phyloP scores from a whole-genome alignment of 2,113 vertebrate species.

The Dermatemys mawii region DNA sequence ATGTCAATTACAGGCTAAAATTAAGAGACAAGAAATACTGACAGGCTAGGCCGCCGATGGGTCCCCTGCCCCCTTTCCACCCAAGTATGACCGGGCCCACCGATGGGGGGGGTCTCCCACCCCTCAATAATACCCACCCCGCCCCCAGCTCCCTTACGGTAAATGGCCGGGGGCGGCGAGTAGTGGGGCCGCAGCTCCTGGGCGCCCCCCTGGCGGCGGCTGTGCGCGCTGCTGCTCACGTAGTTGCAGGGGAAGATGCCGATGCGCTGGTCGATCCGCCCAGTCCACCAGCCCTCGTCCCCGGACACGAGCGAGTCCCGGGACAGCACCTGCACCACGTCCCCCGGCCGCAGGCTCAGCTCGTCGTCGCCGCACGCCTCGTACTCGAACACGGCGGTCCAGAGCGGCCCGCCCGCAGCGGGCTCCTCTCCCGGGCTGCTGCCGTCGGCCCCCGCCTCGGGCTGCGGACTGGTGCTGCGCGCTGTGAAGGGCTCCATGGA shows the following conservation, averaged over 20 bases:
- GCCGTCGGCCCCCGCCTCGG: conserved; percentile 30
- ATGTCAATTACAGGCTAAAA: background rate
- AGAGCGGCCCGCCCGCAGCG: conserved; percentile 69
- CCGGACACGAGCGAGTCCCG: conserved; percentile 95
- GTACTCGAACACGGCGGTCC: conserved; percentile 98
- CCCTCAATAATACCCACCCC: background rate
- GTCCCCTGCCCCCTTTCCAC: too few relatives aligned
- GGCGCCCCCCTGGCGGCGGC: conserved; percentile 70
- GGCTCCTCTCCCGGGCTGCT: conserved; percentile 8
- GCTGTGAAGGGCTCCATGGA: conserved; percentile 82
- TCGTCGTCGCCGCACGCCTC: conserved; percentile 95
- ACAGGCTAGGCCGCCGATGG: too few relatives aligned
- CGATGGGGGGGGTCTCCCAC: background rate
- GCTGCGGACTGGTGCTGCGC: conserved; percentile 78
- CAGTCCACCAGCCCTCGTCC: conserved; percentile 98
- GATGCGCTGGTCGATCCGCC: conserved; percentile 91
- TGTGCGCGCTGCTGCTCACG: conserved; percentile 86
- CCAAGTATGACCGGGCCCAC: background rate
- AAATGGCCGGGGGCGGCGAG: conserved; percentile 74
- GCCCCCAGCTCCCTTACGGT: conserved; percentile 69
- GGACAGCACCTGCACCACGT: conserved; percentile 93
- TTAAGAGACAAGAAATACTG: background rate
- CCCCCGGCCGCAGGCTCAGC: conserved; percentile 92
- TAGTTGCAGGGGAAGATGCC: conserved; percentile 98
- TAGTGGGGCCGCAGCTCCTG: conserved; percentile 69